Conservation (phyloP, 2,888 invertebrate species). For the Drosophila dives region DNA sequence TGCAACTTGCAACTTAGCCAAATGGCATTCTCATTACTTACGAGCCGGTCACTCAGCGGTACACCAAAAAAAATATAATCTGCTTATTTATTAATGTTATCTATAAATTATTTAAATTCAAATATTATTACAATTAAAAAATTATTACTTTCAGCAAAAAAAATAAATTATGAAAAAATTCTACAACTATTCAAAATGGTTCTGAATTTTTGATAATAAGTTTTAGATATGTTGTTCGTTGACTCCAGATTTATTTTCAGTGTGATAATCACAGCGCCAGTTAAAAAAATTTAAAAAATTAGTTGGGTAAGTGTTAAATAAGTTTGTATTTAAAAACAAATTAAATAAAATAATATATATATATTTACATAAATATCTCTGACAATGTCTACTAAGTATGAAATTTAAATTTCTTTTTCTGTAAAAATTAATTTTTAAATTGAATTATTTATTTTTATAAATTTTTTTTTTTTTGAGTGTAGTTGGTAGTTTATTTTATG, state of each 20-base stretch:
- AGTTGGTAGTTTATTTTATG: constrained; percentile 30
- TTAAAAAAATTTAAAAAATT: background rate
- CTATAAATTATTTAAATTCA: background rate
- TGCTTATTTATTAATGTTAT: too few relatives aligned
- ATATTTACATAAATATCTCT: too few relatives aligned
- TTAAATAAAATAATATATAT: too few relatives aligned
- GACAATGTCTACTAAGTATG: too few relatives aligned
- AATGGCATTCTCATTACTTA: constrained; percentile 82
- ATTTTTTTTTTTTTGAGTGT: background rate
- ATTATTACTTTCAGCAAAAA: too few relatives aligned
- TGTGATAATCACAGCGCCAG: background rate
- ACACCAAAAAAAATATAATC: background rate
- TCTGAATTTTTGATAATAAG: background rate
- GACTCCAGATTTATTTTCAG: background rate
- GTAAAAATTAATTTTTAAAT: background rate
- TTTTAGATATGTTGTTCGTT: background rate
- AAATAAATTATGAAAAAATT: too few relatives aligned
- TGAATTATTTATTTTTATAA: background rate
- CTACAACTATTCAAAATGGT: too few relatives aligned
- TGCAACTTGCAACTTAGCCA: constrained; percentile 42
- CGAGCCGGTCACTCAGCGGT: constrained; percentile 30
- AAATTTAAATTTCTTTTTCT: too few relatives aligned
- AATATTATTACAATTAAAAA: background rate
- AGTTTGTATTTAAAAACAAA: background rate
- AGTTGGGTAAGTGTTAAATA: background rate